Conservation (phyloP, 30 jellyfish, hydroid and myxozoan species). For the Catostylus mosaicus region DNA sequence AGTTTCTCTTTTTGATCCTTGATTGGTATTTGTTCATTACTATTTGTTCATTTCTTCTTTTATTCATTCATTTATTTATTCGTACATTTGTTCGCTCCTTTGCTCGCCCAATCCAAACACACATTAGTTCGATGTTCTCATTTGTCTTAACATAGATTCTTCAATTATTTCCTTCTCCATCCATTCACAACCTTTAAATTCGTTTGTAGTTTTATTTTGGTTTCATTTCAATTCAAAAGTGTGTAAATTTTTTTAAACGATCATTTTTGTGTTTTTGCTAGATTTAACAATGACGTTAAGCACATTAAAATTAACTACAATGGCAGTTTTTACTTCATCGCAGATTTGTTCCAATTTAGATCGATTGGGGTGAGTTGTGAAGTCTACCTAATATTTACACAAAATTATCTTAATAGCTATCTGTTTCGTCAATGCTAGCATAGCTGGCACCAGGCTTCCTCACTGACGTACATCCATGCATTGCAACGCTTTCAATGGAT, state of each 20-base stretch:
- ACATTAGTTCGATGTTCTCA: too few relatives aligned
- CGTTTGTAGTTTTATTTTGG: background rate
- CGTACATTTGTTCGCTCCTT: background rate
- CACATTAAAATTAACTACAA: conserved; percentile 68
- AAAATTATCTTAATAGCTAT: too few relatives aligned
- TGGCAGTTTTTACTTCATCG: conserved; percentile 37
- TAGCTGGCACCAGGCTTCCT: too few relatives aligned
- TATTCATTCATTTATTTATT: background rate
- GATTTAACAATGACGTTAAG: conserved; percentile 71
- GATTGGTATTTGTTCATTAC: too few relatives aligned
- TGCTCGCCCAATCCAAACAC: too few relatives aligned
- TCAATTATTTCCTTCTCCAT: too few relatives aligned
- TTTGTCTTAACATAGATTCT: too few relatives aligned
- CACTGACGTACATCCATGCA: too few relatives aligned
- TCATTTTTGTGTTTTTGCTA: too few relatives aligned
- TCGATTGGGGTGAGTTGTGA: conserved; percentile 52
- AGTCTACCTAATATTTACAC: too few relatives aligned
- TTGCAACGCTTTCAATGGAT: too few relatives aligned
- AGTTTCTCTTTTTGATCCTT: background rate
- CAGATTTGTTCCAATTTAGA: conserved; percentile 77
- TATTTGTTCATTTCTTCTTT: background rate
- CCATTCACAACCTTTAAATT: background rate
- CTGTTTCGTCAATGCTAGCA: too few relatives aligned
- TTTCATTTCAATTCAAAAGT: background rate
- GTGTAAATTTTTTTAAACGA: background rate